Base-by-base conservation (phyloP, 92 coral and sea anemone genomes). In the Diadumene lineata region DNA sequence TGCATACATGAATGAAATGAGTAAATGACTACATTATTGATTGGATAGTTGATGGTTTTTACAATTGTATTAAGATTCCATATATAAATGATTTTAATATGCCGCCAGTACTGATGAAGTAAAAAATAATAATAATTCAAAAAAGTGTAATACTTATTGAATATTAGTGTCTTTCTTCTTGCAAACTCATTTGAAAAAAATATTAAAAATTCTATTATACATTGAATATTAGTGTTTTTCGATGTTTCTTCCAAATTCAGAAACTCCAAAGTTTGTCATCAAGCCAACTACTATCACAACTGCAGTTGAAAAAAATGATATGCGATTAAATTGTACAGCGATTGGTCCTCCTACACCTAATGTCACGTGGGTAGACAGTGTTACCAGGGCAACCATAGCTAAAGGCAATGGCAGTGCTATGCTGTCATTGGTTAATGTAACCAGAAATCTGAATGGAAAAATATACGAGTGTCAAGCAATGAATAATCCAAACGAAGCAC, bases 401-500 rank as follows among this genome's bases (percentile, higher is more conserved):
- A 4, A 53, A 53, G 58, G 58, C 2, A 15, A 3, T 13, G 58
- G 58, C 21, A 16, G 21, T 53, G 58, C 58, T 13, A 23, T 16
- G 19, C 58, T 53, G 19, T 23, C 2, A 2, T 3, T 53, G 24
- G 3, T 23, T 3, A 53, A 53, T 4, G 24, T 53, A 2, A 53
- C 10, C 58, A 53, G 58, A 21, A 53, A 23, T 53, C 58, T 9
- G 6, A 66, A 26, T 50, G 72, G 73, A 34, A 38, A 38, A 4
- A 31, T 26, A 34, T 77, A 77, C 34, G 74, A 77, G 65, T 77
- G 81, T 77, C 74, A 77, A 61, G 81, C 81, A 23, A 3, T 16
- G 18, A 77, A 77, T 34, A 77, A 66, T 58, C 81, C 81, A 0
- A 77, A 77, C 56, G 74, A 66, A 22, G 34, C 16, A 17, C 73